phyloP scores from a whole-genome alignment of 2,113 vertebrate species.

The Odocoileus hemionus region DNA sequence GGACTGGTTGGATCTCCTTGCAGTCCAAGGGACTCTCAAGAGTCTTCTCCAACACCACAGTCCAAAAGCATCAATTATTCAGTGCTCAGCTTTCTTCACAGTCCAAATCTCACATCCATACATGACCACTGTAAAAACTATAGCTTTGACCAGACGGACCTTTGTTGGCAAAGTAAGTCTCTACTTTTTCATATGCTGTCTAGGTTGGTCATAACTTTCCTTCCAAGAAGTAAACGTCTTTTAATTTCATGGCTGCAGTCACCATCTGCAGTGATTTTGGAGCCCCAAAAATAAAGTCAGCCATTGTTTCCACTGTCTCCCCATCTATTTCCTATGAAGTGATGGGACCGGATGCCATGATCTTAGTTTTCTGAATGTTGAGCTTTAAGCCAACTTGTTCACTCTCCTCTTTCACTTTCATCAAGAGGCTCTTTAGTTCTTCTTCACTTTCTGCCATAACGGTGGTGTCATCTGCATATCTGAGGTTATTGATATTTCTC shows the following conservation, averaged over 20 bases:
- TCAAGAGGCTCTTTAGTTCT: too few relatives aligned
- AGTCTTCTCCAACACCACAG: not conserved
- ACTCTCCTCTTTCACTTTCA: too few relatives aligned
- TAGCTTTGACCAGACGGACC: rapidly evolving
- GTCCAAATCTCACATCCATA: not conserved
- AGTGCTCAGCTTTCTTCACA: rapidly evolving
- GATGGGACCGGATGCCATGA: too few relatives aligned
- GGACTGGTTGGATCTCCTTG: not conserved
- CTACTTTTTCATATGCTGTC: rapidly evolving
- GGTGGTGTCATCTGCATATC: too few relatives aligned
- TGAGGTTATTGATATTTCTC: too few relatives aligned
- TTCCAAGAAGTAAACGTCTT: not conserved
- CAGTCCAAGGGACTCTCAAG: not conserved
- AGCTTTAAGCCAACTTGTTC: too few relatives aligned
- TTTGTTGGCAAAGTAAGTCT: not conserved
- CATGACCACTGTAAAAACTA: not conserved
- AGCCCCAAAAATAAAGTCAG: not conserved
- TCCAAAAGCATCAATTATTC: not conserved
- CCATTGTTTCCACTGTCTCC: too few relatives aligned
- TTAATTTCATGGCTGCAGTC: not conserved
- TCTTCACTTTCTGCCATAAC: too few relatives aligned
- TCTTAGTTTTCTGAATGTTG: too few relatives aligned
- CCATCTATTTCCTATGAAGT: too few relatives aligned
- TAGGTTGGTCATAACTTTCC: not conserved
- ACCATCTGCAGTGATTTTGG: not conserved